Conservation (phyloP, 2,797 vertebrate species). For the Ciconia nigra region DNA sequence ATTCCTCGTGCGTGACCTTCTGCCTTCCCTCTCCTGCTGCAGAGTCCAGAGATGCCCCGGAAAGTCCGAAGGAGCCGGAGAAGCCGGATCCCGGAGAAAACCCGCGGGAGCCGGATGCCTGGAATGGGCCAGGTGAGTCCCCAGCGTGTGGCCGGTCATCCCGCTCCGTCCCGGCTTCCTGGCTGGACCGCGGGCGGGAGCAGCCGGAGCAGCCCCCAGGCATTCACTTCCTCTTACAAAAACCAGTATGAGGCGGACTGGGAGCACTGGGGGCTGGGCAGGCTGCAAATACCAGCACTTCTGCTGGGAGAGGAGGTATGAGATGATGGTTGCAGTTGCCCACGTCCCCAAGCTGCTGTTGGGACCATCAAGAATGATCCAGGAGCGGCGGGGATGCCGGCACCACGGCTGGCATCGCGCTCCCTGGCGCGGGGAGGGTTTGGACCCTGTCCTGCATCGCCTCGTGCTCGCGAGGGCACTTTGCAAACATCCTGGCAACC, state of each 20-base stretch:
- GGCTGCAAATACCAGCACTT: neutral
- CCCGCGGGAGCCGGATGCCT: slow-evolving; percentile 47
- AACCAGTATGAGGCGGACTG: neutral
- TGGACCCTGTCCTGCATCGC: neutral
- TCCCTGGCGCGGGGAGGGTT: neutral
- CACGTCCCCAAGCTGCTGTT: fast-evolving
- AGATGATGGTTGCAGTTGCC: neutral
- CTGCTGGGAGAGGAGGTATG: neutral
- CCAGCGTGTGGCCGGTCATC: fast-evolving
- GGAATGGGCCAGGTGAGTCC: slow-evolving; percentile 87
- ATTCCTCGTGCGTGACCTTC: neutral
- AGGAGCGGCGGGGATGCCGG: neutral
- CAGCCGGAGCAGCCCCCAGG: too few relatives aligned
- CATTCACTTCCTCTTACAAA: fast-evolving
- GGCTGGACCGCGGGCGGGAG: neutral
- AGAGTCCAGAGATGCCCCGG: slow-evolving; percentile 71
- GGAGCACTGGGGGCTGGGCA: neutral
- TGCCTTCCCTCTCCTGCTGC: neutral
- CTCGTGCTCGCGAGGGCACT: neutral
- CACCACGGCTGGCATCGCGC: fast-evolving
- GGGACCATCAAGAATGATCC: neutral
- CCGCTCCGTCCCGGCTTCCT: fast-evolving
- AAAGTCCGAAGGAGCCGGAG: slow-evolving; percentile 57
- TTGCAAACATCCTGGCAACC: neutral
- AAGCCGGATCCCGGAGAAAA: slow-evolving; percentile 51